Conservation (phyloP, 2,113 vertebrate genomes). For the Brachyistius frenatus region DNA sequence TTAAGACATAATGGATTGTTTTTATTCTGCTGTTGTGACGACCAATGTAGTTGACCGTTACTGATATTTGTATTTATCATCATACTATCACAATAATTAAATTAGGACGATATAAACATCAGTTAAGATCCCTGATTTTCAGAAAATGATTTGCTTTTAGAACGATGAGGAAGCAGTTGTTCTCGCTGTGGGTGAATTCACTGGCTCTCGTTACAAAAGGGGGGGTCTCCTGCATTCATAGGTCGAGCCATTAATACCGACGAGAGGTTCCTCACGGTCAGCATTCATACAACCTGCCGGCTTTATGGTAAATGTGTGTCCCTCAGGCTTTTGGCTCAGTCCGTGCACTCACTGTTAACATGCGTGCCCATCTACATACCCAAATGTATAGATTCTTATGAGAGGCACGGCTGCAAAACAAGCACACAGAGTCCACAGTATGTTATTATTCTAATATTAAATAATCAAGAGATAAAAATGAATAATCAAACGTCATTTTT, state of each 20-base stretch:
- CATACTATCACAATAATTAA: neutral
- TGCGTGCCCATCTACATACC: conserved; percentile 5
- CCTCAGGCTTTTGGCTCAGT: conserved; percentile 18
- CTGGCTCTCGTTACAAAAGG: conserved; percentile 58
- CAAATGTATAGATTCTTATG: conserved; percentile 1
- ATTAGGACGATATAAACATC: neutral
- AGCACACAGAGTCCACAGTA: neutral
- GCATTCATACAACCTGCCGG: conserved; percentile 57
- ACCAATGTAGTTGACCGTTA: neutral
- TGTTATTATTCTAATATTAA: neutral
- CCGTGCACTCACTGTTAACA: conserved; percentile 26
- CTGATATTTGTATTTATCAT: neutral
- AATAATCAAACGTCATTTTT: neutral
- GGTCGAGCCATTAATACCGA: conserved; percentile 72
- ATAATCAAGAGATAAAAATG: neutral
- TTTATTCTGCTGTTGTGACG: neutral
- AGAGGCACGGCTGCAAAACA: neutral
- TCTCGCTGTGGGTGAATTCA: conserved; percentile 47
- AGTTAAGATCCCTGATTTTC: neutral
- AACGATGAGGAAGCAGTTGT: conserved; percentile 55
- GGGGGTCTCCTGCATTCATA: conserved; percentile 65
- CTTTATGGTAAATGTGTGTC: conserved; percentile 55
- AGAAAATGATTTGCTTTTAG: neutral
- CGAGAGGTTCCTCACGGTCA: conserved; percentile 71
- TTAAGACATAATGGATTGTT: neutral